These are phyloP conservation scores for Lamellibrachia luymesi DNA, from an alignment of 1,140 invertebrate species.

Conservation along the genomic window DNA sequence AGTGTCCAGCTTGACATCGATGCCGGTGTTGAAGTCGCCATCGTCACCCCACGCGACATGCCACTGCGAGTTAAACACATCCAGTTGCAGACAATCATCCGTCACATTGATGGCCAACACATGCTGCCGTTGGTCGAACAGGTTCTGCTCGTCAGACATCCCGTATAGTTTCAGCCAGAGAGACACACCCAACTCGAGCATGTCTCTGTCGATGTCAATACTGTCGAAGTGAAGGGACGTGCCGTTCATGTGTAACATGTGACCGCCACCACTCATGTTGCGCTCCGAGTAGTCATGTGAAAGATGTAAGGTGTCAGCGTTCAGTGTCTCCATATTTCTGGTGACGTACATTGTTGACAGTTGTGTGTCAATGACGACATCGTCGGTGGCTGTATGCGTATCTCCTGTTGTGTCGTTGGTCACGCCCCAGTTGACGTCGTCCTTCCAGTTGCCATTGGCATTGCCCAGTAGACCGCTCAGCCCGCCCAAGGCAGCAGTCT, in stretches of 20 bases:
- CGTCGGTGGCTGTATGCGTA: background rate
- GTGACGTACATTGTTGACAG: background rate
- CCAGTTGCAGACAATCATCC: background rate
- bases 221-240: background rate
- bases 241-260: constrained; percentile 15
- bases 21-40: background rate
- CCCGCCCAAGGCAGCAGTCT: background rate
- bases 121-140: background rate
- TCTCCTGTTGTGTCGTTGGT: background rate
- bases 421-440: background rate
- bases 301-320: background rate
- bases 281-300: background rate
- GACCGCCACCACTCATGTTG: background rate
- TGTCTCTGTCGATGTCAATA: background rate
- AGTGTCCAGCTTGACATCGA: background rate
- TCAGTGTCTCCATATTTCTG: background rate
- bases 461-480: constrained; percentile 7
- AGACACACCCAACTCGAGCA: background rate
- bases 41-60: background rate
- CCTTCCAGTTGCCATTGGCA: background rate
- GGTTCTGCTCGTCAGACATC: background rate
- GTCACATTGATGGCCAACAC: background rate
- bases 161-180: background rate
- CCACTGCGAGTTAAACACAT: background rate
- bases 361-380: background rate